phyloP scores from a whole-genome alignment of 1,140 invertebrate species.

The Anagrus nilaparvatae region DNA sequence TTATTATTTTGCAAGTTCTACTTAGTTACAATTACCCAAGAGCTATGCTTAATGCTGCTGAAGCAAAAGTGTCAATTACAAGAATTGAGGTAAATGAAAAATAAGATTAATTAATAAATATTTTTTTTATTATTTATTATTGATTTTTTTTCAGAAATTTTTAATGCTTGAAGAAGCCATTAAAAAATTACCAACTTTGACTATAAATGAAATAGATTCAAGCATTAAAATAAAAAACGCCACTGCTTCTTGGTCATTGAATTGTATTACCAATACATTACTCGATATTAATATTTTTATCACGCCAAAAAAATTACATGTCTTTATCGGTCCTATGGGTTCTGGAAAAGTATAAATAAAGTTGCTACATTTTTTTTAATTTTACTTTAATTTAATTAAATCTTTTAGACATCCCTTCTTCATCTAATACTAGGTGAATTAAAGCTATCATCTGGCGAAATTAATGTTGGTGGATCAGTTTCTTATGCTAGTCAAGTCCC shows the following conservation, averaged over 20 bases:
- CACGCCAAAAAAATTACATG: slow-evolving; percentile 55
- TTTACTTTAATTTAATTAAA: neutral
- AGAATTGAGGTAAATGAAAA: slow-evolving; percentile 47
- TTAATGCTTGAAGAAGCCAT: slow-evolving; percentile 20
- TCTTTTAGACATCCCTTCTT: slow-evolving; percentile 57
- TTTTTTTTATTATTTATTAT: slow-evolving; percentile 50
- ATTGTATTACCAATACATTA: slow-evolving; percentile 44
- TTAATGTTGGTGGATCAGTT: slow-evolving; percentile 51
- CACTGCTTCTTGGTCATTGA: slow-evolving; percentile 49
- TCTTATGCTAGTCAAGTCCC: slow-evolving; percentile 68
- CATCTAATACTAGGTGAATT: slow-evolving; percentile 64
- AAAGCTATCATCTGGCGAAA: slow-evolving; percentile 48
- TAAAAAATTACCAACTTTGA: slow-evolving; percentile 11
- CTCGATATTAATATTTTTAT: slow-evolving; percentile 53
- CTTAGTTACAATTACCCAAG: slow-evolving; percentile 63
- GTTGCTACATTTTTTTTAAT: neutral
- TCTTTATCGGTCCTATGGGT: slow-evolving; percentile 71
- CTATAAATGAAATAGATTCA: slow-evolving; percentile 18
- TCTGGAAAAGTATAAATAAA: slow-evolving; percentile 63
- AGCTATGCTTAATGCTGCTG: slow-evolving; percentile 47
- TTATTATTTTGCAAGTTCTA: slow-evolving; percentile 60
- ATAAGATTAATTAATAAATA: no score
- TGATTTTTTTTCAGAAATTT: slow-evolving; percentile 33
- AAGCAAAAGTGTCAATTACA: slow-evolving; percentile 53
- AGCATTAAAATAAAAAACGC: slow-evolving; percentile 41